Percentiles rank a stretch among this genome's conserved stretches.
Conservation (phyloP, 1,140 invertebrate genomes). For the Zaprionus taronus region DNA sequence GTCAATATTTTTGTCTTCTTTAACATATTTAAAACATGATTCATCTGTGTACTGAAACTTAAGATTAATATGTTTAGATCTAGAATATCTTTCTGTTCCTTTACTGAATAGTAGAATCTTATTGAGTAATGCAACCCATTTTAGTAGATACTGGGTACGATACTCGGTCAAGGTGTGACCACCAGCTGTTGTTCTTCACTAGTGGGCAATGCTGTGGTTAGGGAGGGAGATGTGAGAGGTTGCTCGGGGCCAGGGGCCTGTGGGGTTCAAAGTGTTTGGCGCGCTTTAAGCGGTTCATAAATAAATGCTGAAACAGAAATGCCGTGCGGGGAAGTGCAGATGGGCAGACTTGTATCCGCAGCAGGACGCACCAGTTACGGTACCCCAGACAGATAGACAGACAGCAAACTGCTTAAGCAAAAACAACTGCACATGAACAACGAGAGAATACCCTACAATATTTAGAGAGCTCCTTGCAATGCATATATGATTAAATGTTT, state of each 20-base stretch:
- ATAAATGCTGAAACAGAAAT: slow-evolving; percentile 81
- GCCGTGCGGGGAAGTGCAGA: slow-evolving; percentile 57
- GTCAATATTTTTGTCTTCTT: background rate
- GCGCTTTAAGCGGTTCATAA: slow-evolving; percentile 79
- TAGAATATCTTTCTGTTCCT: background rate
- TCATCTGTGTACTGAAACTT: too few species aligned
- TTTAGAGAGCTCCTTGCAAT: background rate
- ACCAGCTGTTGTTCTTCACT: slow-evolving; percentile 48
- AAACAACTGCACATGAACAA: background rate
- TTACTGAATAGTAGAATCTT: background rate
- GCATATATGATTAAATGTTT: too few species aligned
- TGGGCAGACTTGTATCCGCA: slow-evolving; percentile 17
- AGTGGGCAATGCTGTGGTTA: slow-evolving; percentile 34
- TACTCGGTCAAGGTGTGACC: slow-evolving; percentile 46
- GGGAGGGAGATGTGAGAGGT: background rate
- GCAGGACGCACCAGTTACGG: slow-evolving; percentile 29
- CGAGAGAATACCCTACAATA: background rate
- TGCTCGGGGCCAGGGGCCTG: slow-evolving; percentile 5
- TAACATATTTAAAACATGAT: too few species aligned
- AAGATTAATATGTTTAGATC: too few species aligned
- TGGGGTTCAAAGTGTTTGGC: slow-evolving; percentile 77
- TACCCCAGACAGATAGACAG: slow-evolving; percentile 28
- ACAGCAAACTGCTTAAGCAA: background rate
- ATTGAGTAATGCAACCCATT: background rate
- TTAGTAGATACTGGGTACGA: slow-evolving; percentile 1